Conservation (phyloP, 2,113 vertebrate species). For the Muscicapa adusta region DNA sequence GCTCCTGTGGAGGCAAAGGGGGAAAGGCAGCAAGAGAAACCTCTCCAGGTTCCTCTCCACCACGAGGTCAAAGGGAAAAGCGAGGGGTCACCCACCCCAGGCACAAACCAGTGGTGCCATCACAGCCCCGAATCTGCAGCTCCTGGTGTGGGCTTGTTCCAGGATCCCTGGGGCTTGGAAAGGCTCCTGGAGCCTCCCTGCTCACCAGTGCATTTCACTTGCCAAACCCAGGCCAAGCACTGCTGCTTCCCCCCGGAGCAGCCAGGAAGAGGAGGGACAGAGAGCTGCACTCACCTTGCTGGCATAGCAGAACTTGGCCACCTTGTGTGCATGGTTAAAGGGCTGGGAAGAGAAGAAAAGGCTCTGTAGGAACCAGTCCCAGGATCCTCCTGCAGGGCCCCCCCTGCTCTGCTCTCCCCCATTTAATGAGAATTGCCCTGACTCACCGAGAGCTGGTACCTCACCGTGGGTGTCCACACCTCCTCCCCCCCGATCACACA, state of each 20-base stretch:
- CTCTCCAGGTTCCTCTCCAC: neutral
- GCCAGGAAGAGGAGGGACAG: too few species aligned
- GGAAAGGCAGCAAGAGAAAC: neutral
- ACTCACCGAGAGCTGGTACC: conserved; percentile 91
- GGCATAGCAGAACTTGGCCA: conserved; percentile 95
- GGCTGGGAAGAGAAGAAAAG: conserved; percentile 74
- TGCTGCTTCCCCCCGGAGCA: too few species aligned
- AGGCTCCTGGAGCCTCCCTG: neutral
- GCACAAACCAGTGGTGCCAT: neutral
- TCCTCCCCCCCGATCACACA: conserved; percentile 90
- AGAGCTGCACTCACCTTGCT: conserved; percentile 80
- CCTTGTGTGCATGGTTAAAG: conserved; percentile 87
- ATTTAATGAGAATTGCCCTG: rapidly evolving
- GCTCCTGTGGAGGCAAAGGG: conserved; percentile 64
- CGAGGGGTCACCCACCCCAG: rapidly evolving
- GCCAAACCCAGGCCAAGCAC: rapidly evolving
- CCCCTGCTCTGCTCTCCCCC: neutral
- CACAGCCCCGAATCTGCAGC: neutral
- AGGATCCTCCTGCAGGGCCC: neutral
- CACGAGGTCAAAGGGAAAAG: rapidly evolving
- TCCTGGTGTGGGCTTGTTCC: rapidly evolving
- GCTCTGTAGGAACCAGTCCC: rapidly evolving
- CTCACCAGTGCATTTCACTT: rapidly evolving
- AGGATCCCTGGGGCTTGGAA: neutral
- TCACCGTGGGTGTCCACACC: conserved; percentile 85